Conservation (phyloP, 1,140 invertebrate genomes). For the Tetragonula clypearis region DNA sequence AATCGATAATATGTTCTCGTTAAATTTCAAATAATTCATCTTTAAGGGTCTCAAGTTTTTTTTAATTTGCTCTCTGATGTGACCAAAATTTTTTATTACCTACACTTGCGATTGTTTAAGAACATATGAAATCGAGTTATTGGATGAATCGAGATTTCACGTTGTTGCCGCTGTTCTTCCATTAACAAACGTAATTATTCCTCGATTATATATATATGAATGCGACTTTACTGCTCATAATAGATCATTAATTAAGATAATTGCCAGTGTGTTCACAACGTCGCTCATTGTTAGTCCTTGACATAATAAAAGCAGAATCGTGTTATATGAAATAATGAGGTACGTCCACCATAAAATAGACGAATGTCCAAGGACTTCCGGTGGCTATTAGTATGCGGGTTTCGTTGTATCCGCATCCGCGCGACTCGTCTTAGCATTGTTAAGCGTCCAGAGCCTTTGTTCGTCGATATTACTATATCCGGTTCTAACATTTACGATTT, state of each 20-base stretch:
- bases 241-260: neutral
- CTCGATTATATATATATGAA: too few relatives aligned
- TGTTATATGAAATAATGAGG: conserved; percentile 20
- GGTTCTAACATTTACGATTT: conserved; percentile 46
- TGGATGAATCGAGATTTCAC: neutral
- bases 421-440: conserved; percentile 64
- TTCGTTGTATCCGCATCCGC: conserved; percentile 73
- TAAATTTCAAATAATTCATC: neutral
- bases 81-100: neutral
- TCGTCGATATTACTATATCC: conserved; percentile 68
- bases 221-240: too few relatives aligned
- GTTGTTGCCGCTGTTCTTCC: neutral
- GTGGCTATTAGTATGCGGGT: conserved; percentile 75
- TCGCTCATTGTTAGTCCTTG: conserved; percentile 25
- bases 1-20: neutral
- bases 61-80: neutral
- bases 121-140: neutral
- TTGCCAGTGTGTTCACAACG: conserved; percentile 10
- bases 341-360: conserved; percentile 63
- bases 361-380: conserved; percentile 70
- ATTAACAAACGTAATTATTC: neutral
- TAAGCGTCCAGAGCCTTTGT: conserved; percentile 65
- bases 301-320: conserved; percentile 40
- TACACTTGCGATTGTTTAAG: neutral
- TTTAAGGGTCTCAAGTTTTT: neutral